A percentile compares a stretch with the other conserved stretches of the same genome.
Conservation (phyloP, 1,140 invertebrate genomes). For the Drosophila aff. region DNA sequence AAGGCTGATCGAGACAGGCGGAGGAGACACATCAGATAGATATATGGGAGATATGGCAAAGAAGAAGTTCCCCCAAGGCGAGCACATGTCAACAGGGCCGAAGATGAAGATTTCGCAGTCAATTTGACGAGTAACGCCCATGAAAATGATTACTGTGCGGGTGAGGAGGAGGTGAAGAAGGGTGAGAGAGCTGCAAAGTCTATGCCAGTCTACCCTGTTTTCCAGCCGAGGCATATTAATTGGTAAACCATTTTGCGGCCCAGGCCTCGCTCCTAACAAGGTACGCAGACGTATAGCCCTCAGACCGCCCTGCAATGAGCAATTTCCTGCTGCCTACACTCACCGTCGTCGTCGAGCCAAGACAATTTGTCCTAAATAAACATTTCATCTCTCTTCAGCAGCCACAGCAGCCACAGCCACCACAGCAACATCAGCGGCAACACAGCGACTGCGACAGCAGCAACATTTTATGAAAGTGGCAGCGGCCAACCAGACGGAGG, state of each 20-base stretch:
- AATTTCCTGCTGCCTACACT: constrained; percentile 79
- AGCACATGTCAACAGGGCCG: constrained; percentile 51
- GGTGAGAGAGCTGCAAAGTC: background rate
- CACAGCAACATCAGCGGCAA: constrained; percentile 32
- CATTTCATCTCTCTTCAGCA: constrained; percentile 75
- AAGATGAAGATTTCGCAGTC: constrained; percentile 75
- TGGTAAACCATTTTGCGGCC: constrained; percentile 55
- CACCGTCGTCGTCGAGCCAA: constrained; percentile 45
- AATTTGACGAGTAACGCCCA: constrained; percentile 73
- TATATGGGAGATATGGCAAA: background rate
- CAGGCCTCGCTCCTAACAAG: constrained; percentile 50
- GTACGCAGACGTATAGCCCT: constrained; percentile 38
- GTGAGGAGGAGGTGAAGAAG: constrained; percentile 1
- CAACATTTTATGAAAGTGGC: constrained; percentile 78
- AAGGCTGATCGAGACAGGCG: constrained; percentile 24
- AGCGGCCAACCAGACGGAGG: constrained; percentile 48
- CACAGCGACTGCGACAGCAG: constrained; percentile 35
- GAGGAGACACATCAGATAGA: background rate
- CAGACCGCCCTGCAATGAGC: constrained; percentile 61
- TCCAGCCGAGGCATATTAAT: constrained; percentile 63
- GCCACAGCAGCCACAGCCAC: constrained; percentile 45
- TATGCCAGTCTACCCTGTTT: constrained; percentile 21
- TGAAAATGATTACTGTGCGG: constrained; percentile 65
- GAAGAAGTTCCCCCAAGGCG: constrained; percentile 5
- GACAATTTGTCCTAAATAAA: constrained; percentile 84